Conservation (phyloP, 2,113 vertebrate genomes). For the Mus spicilegus region DNA sequence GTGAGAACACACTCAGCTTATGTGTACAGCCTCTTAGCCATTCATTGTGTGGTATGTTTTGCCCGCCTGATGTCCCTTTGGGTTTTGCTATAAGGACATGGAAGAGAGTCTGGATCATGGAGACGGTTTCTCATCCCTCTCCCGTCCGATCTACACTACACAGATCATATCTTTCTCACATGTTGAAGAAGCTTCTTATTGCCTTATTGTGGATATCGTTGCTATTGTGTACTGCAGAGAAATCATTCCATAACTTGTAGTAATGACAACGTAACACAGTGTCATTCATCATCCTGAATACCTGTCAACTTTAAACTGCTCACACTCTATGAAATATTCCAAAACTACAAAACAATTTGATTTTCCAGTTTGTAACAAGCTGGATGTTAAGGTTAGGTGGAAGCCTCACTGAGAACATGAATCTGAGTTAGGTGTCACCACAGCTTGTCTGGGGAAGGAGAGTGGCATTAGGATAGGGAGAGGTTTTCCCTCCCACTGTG, state of each 20-base stretch:
- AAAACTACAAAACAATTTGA: slow-evolving; percentile 85
- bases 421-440: slow-evolving; percentile 45
- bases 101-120: background rate
- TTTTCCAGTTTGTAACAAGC: slow-evolving; percentile 82
- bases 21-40: background rate
- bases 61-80: background rate
- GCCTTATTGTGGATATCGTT: slow-evolving; percentile 90
- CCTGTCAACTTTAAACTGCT: slow-evolving; percentile 86
- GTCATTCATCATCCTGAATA: slow-evolving; percentile 87
- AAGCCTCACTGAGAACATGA: slow-evolving; percentile 64
- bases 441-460: slow-evolving; percentile 21
- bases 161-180: slow-evolving; percentile 70
- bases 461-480: background rate
- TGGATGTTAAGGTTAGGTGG: background rate
- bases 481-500: background rate
- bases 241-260: slow-evolving; percentile 80
- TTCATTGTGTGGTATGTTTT: background rate
- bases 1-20: background rate
- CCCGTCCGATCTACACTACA: background rate
- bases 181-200: slow-evolving; percentile 87
- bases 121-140: background rate
- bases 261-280: slow-evolving; percentile 89
- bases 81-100: background rate
- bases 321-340: slow-evolving; percentile 85
- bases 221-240: slow-evolving; percentile 85